Evolutionary conservation across 2,797 vertebrate species (phyloP), one percentile per base, ranked within the genome.

Genomic region (Acomys russatus): DNA sequence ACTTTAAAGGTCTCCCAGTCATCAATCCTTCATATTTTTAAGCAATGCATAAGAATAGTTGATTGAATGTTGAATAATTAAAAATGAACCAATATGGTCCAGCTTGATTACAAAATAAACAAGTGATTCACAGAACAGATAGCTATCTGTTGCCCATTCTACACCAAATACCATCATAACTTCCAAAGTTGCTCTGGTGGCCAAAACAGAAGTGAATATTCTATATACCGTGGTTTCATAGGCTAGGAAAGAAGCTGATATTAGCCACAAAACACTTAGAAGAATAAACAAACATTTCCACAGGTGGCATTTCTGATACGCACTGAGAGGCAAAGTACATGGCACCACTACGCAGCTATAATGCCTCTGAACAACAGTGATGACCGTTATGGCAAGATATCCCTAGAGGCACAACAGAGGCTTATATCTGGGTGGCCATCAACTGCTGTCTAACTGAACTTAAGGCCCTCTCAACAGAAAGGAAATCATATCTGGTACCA

Each of bases 41-140:
- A 68, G 51, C 25, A 84, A 25, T 66, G 20, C 1, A 44, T 9
- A 28, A 94, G 59, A 82, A 80, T 1, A 73, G 23, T 5, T 77
- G n/a, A 6, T 25, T 44, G 8, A 85, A 92, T 38, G 80, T 1
- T 68, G 20, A 88, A 70, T 64, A 68, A 38, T 77, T 88, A 96
- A 82, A 96, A 84, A 70, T 9, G 10, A 95, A 30, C 28, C 2
- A 76, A 0, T 79, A 9, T 71, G 76, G 38, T 74, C 20, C 71
- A 94, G 88, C 49, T 85, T 84, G 59, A 90, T 35, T 64, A 66
- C 20, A 76, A 95, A 88, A 91, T 92, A 96, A 92, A 89, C 63
- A 86, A 78, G 20, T 35, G 38, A 92, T 54, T 92, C 78, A 92
- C 78, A 92, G 38, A 91, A 80, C 25, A 73, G 76, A 91, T 35